Evolutionary conservation across 2,113 vertebrate species (phyloP), one percentile per base, ranked within the genome.

Genomic region (Bubo bubo): DNA sequence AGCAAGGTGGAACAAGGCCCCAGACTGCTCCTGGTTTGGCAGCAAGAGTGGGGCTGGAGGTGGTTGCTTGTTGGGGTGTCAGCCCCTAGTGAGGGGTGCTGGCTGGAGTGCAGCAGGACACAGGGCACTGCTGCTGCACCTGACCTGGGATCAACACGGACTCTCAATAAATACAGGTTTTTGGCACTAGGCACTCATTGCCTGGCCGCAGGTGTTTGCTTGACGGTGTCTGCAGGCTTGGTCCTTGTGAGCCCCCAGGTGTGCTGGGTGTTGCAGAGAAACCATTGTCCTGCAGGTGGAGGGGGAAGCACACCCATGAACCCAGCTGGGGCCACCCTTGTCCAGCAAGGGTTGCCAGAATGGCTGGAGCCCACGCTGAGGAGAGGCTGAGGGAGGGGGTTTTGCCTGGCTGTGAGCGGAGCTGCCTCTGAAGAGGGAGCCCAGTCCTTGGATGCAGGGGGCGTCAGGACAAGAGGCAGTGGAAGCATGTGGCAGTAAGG

Each of bases 281-380:
- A 32, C 47, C 4, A 3, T 2, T 32, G 23, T 47, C 14, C 60
- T 52, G 45, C 32, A 35, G 26, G 17, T 18, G 13, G 28, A 75
- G 28, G 4, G 14, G 37, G 22, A 37, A 49, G 12, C 5, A 18
- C 18, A 23, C 16, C 47, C 11, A 7, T 0, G 2, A 49, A 32
- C 26, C 3, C 9, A 20, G 14, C 39, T 63, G 49, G 35, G n/a
- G 26, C 20, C 32, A 37, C 28, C 28, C 4, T 56, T 2, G 3
- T 34, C 35, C 1, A 1, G 34, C 12, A 17, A 66, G 67, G 39
- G 41, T 12, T 26, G 9, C 23, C 10, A 14, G 56, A 47, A 50
- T 2, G 34, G 53, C 49, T 59, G 63, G 53, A 66, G 43, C 55
- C 41, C 0, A 0, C 0, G 3, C n/a, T 1, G 39, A 77, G 41